phyloP scores from a whole-genome alignment of 2,888 invertebrate species.

The Calephelis perditalis region DNA sequence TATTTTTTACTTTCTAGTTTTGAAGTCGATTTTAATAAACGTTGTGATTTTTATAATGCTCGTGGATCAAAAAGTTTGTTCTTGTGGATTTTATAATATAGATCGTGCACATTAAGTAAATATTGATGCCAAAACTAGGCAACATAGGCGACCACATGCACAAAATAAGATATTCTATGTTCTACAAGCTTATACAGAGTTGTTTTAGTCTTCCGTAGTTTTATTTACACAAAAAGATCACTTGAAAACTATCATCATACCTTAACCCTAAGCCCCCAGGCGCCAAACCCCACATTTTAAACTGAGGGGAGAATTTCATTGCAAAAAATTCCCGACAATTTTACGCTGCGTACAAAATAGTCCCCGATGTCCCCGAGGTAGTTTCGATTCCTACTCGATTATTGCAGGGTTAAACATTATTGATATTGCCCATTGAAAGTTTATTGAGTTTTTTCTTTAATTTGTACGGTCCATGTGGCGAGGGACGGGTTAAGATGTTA shows the following conservation, averaged over 20 bases:
- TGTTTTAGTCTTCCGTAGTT: slow-evolving; percentile 11
- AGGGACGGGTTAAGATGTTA: slow-evolving; percentile 46
- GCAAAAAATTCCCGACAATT: slow-evolving; percentile 71
- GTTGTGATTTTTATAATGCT: no score
- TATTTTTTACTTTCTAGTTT: no score
- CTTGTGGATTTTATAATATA: no score
- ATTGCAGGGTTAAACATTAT: slow-evolving; percentile 77
- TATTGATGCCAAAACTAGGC: no score
- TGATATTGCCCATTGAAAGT: slow-evolving; percentile 72
- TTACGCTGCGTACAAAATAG: slow-evolving; percentile 56
- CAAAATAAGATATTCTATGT: no score
- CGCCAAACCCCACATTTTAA: slow-evolving; percentile 48
- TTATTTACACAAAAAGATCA: slow-evolving; percentile 25
- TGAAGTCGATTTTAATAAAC: no score
- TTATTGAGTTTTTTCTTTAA: slow-evolving; percentile 70
- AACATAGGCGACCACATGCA: no score
- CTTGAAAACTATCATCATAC: slow-evolving; percentile 27
- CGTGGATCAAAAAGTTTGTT: no score
- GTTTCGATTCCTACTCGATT: slow-evolving; percentile 74
- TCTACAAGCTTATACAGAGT: not conserved
- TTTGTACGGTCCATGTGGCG: slow-evolving; percentile 62
- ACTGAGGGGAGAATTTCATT: slow-evolving; percentile 57
- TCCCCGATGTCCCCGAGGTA: slow-evolving; percentile 72
- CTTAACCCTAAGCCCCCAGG: slow-evolving; percentile 26
- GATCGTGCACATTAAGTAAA: no score